A percentile compares a stretch with the other conserved stretches of the same genome.
These are phyloP conservation scores for Chymomyza fuscimana DNA, from an alignment of 2,888 invertebrate genomes.

Conservation along the genomic window DNA sequence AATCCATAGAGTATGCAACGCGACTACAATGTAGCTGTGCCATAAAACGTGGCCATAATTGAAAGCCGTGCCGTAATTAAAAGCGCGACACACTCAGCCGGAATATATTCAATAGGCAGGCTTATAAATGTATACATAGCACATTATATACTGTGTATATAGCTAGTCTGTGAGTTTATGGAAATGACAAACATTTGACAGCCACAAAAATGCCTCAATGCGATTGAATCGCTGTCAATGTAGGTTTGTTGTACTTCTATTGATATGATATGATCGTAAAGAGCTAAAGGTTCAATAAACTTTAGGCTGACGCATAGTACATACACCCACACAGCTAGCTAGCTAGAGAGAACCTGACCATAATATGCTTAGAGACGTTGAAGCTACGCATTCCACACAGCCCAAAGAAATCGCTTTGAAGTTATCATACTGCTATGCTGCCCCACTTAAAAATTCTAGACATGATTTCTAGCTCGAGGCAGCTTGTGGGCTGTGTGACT, in stretches of 20 bases:
- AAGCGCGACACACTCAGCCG: slow-evolving; percentile 23
- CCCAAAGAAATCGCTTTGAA: neutral
- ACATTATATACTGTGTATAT: slow-evolving; percentile 24
- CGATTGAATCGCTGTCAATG: slow-evolving; percentile 23
- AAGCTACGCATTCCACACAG: neutral
- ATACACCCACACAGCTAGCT: neutral
- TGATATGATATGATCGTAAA: slow-evolving; percentile 39
- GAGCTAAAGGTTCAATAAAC: slow-evolving; percentile 61
- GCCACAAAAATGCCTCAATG: slow-evolving; percentile 12
- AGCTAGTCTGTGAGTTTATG: slow-evolving; percentile 20
- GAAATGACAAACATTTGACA: slow-evolving; percentile 39
- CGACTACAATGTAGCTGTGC: slow-evolving; percentile 22
- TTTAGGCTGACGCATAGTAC: slow-evolving; percentile 14
- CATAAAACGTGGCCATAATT: slow-evolving; percentile 52
- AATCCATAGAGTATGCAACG: slow-evolving; percentile 42
- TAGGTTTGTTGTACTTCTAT: slow-evolving; percentile 17
- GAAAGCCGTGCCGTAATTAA: slow-evolving; percentile 54
- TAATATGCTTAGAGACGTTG: neutral
- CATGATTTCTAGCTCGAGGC: slow-evolving; percentile 68
- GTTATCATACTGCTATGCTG: neutral
- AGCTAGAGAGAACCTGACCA: neutral
- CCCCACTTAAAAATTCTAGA: slow-evolving; percentile 61
- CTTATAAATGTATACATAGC: slow-evolving; percentile 20
- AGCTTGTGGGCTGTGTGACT: slow-evolving; percentile 38
- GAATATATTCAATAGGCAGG: neutral